Percentiles rank a stretch among this genome's conserved stretches.
Conservation (phyloP, 2,888 invertebrate species). For the Habroteleia sp. region DNA sequence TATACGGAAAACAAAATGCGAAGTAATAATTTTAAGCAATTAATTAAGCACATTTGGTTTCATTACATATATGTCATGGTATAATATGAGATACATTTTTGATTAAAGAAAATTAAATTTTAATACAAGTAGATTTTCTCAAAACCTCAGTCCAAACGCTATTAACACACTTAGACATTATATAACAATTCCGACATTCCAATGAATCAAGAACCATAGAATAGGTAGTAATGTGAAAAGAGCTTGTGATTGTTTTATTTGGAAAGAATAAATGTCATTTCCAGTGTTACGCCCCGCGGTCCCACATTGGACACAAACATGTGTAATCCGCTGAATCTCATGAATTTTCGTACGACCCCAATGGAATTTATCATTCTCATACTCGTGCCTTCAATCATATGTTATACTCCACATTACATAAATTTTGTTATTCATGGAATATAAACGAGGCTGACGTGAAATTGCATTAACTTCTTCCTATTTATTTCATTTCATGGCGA, state of each 20-base stretch:
- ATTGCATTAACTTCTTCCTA: conserved; percentile 38
- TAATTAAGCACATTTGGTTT: no score
- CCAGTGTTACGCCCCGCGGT: conserved; percentile 37
- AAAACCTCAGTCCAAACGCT: not conserved
- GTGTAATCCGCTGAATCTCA: conserved; percentile 64
- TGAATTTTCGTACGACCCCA: conserved; percentile 62
- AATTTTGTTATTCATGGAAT: conserved; percentile 62
- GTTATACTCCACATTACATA: conserved; percentile 54
- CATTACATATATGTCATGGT: no score
- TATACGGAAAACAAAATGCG: no score
- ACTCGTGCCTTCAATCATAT: conserved; percentile 62
- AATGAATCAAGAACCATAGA: conserved; percentile 43
- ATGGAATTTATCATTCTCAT: conserved; percentile 62
- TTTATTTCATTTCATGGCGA: conserved; percentile 47
- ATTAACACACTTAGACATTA: conserved; percentile 11
- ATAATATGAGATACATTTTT: no score
- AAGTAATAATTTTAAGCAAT: no score
- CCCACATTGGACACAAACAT: conserved; percentile 59
- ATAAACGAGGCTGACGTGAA: conserved; percentile 49
- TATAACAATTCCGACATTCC: conserved; percentile 24
- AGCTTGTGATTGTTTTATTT: conserved; percentile 56
- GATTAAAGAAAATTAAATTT: no score
- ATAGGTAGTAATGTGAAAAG: conserved; percentile 37
- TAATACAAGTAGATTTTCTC: not conserved
- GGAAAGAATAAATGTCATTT: conserved; percentile 60